Evolutionary conservation across 1,140 invertebrate genomes (phyloP), one percentile per base, ranked within the genome.

Genomic region (Drosophila seguyi): DNA sequence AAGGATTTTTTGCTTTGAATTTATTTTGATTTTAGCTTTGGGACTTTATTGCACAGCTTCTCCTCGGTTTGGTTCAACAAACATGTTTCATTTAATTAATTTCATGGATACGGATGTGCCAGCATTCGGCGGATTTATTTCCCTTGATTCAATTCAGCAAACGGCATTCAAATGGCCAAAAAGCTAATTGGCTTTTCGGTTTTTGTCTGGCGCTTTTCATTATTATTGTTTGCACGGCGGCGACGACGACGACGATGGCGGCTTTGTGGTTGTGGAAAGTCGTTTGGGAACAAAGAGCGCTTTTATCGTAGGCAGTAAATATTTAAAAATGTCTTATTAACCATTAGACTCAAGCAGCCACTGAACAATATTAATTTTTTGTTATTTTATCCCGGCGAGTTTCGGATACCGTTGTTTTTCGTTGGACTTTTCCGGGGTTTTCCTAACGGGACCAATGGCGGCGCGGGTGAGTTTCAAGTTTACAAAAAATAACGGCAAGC

Each of bases 201-300:
- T 85, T 81, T 81, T 58, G 83, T 83, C 75, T 83, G 87, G 60
- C 80, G 79, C 71, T 86, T 86, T 84, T 82, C 85, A 88, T 87
- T 87, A 87, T 87, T 87, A 88, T 87, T 87, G 83, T 87, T 87
- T 86, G 78, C 77, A 68, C 76, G 72, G 82, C 72, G 42, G 31
- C 57, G 63, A 36, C 62, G 14, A 25, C 50, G 61, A 58, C 67
- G 72, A 39, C 52, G 47, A 58, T 55, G 63, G 50, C 77, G 66
- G 56, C 67, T 66, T 61, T 56, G 36, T 25, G 53, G 39, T 50
- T 42, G 48, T 50, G 36, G 27, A 63, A 60, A 63, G 61, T 50
- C 41, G 31, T 47, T 73, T 50, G 16, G 29, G 14, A 4, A 22
- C 61, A 74, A 58, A 58, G 53, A 58, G 45, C 58, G 62, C 61